Evolutionary conservation across 1,140 invertebrate species (phyloP).

Genomic region (Aphaenogaster floridana): DNA sequence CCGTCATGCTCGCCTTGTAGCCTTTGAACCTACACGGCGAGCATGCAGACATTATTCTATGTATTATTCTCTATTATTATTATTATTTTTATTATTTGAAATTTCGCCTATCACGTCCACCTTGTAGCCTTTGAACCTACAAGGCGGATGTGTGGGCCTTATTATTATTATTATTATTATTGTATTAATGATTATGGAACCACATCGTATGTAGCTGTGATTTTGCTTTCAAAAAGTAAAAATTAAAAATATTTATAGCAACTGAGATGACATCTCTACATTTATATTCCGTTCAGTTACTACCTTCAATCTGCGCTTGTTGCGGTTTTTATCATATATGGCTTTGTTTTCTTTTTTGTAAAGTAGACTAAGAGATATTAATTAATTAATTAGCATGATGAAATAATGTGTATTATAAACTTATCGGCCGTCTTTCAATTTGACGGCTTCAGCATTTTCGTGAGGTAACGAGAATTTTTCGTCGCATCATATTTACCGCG

Average conservation of each 20-base stretch:
- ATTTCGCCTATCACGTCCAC: conserved; percentile 8
- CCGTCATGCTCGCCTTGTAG: conserved; percentile 27
- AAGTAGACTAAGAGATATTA: background rate
- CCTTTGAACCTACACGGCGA: conserved; percentile 21
- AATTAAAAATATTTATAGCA: conserved; percentile 87
- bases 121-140: conserved; percentile 27
- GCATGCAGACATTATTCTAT: conserved; percentile 35
- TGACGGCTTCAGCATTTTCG: background rate
- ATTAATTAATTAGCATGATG: background rate
- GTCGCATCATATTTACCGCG: background rate
- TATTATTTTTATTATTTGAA: conserved; percentile 77
- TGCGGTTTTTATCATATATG: background rate
- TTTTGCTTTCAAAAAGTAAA: conserved; percentile 87
- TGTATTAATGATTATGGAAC: conserved; percentile 83
- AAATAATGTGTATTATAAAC: background rate
- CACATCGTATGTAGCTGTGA: conserved; percentile 87
- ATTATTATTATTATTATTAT: conserved; percentile 77
- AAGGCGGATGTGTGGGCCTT: conserved; percentile 19
- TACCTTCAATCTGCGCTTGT: background rate
- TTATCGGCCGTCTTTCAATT: background rate
- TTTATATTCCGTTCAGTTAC: conserved; percentile 3
- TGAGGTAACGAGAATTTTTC: conserved; percentile 10
- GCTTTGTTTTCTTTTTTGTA: background rate
- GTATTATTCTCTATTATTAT: conserved; percentile 81
- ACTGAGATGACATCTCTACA: conserved; percentile 53